phyloP scores from a whole-genome alignment of 2,797 vertebrate species.

The Rhadinocentrus ornatus region DNA sequence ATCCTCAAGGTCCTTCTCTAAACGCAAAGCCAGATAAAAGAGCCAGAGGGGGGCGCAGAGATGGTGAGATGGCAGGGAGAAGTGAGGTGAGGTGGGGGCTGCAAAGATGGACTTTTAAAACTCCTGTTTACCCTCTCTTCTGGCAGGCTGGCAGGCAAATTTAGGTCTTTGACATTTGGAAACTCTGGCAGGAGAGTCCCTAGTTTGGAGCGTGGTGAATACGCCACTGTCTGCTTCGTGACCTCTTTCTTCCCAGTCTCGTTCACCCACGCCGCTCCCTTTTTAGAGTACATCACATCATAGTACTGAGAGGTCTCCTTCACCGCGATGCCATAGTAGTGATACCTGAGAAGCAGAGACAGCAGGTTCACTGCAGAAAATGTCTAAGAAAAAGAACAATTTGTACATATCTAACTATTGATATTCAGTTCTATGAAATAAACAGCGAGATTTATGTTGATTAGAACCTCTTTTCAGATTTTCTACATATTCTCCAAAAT shows the following conservation, averaged over 20 bases:
- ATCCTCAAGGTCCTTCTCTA: conserved; percentile 84
- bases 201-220: conserved; percentile 99
- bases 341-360: conserved; percentile 86
- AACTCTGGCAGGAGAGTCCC: conserved; percentile 99
- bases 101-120: conserved; percentile 81
- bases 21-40: conserved; percentile 80
- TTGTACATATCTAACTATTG: neutral
- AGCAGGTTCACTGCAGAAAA: neutral
- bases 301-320: conserved; percentile 99
- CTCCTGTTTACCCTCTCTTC: conserved; percentile 96
- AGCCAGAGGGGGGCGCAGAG: conserved; percentile 77
- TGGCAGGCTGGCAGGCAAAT: conserved; percentile 97
- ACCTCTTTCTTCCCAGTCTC: conserved; percentile 99
- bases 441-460: neutral
- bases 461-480: neutral
- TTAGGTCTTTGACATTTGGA: conserved; percentile 99
- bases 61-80: conserved; percentile 58
- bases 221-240: conserved; percentile 99
- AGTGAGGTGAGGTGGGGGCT: conserved; percentile 37
- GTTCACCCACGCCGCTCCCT: conserved; percentile 98
- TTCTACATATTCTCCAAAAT: neutral
- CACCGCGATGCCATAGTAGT: conserved; percentile 98
- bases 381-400: neutral
- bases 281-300: conserved; percentile 99
- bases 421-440: neutral